These are phyloP conservation scores for Ophonus ardosiacus DNA, from an alignment of 2,888 invertebrate genomes.

Conservation along the genomic window DNA sequence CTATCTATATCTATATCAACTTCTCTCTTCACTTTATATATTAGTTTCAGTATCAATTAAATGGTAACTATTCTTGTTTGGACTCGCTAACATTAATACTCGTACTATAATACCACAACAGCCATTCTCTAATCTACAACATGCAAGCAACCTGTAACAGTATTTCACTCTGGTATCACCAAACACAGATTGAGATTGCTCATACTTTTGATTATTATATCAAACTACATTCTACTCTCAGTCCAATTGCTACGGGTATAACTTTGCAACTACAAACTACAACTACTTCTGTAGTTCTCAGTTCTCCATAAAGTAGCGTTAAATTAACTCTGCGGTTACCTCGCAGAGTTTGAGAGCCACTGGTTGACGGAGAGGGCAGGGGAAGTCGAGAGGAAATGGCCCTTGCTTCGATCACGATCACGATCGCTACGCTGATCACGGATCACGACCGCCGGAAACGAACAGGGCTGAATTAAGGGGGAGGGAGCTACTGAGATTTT, in stretches of 20 bases:
- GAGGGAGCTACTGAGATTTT: conserved; percentile 2
- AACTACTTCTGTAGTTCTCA: not conserved
- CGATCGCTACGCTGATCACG: conserved; percentile 52
- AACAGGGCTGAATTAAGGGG: conserved; percentile 7
- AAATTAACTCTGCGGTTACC: not conserved
- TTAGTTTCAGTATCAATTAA: too few relatives aligned
- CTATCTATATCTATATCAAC: too few relatives aligned
- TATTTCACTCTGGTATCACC: too few relatives aligned
- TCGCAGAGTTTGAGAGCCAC: not conserved
- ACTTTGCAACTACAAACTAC: not conserved
- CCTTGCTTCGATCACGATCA: conserved; percentile 52
- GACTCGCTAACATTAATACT: too few relatives aligned
- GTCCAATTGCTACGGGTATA: too few relatives aligned
- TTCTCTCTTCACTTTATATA: too few relatives aligned
- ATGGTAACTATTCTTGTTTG: too few relatives aligned
- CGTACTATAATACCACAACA: too few relatives aligned
- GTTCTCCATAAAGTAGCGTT: not conserved
- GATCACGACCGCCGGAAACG: conserved; percentile 1
- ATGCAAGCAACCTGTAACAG: too few relatives aligned
- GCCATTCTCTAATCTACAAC: too few relatives aligned
- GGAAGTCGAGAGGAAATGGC: conserved; percentile 21
- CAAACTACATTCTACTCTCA: too few relatives aligned
- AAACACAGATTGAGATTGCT: not conserved
- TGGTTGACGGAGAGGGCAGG: not conserved
- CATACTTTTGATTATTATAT: not conserved